Conservation (phyloP, 2,888 invertebrate genomes). For the Dichetophora obliterata region DNA sequence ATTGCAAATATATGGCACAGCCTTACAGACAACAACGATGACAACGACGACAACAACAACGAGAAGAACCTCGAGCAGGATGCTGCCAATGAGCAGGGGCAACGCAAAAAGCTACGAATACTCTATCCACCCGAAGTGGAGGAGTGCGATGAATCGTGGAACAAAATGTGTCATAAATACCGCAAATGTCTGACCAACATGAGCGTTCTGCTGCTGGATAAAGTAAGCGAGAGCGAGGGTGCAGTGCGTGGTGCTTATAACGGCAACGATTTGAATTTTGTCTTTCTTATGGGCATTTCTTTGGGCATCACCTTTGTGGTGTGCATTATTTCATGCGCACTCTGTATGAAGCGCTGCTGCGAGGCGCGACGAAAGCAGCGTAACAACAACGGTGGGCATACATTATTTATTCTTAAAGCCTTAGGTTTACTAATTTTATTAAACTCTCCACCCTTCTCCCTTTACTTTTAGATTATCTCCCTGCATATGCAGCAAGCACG, state of each 20-base stretch:
- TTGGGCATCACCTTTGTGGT: constrained; percentile 60
- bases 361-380: constrained; percentile 46
- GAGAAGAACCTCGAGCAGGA: background rate
- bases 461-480: constrained; percentile 14
- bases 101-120: constrained; percentile 33
- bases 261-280: constrained; percentile 57
- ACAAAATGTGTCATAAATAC: constrained; percentile 58
- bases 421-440: background rate
- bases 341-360: constrained; percentile 59
- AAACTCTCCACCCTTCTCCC: background rate
- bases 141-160: constrained; percentile 52
- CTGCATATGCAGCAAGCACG: constrained; percentile 6
- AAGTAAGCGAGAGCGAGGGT: constrained; percentile 43
- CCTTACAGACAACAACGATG: constrained; percentile 46
- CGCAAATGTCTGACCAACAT: constrained; percentile 59
- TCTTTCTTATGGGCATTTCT: constrained; percentile 60
- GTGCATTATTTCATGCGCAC: constrained; percentile 57
- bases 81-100: background rate
- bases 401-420: too few relatives aligned
- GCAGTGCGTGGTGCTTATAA: constrained; percentile 48
- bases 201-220: constrained; percentile 48
- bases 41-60: constrained; percentile 13
- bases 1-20: constrained; percentile 49
- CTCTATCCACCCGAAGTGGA: constrained; percentile 35
- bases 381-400: background rate